phyloP scores from a whole-genome alignment of 2,113 vertebrate genomes.

The Sturnira hondurensis region DNA sequence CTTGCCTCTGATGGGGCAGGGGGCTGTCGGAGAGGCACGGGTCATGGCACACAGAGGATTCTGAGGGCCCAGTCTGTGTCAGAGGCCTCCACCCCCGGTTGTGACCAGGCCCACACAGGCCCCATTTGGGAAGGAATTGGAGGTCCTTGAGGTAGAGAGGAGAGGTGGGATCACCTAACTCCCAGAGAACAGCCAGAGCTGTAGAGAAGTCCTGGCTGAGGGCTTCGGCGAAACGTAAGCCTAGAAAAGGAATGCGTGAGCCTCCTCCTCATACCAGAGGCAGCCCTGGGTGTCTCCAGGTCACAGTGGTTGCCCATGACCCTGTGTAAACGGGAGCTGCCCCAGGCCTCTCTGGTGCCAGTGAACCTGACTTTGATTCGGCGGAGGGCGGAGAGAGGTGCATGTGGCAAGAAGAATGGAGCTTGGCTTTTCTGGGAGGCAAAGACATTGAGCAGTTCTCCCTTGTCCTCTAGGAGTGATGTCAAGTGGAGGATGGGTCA shows the following conservation, averaged over 20 bases:
- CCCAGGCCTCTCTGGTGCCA: no score
- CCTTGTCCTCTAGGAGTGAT: not conserved
- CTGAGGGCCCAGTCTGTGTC: no score
- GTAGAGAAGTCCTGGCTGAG: not conserved
- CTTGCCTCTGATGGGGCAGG: not conserved
- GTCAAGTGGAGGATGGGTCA: not conserved
- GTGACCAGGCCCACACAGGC: not conserved
- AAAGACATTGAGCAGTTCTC: not conserved
- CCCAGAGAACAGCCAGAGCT: not conserved
- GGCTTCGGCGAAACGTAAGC: not conserved
- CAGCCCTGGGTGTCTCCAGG: not conserved
- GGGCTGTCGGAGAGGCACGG: not conserved
- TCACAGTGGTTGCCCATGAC: not conserved
- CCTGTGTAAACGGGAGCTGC: not conserved
- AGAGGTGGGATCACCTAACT: not conserved
- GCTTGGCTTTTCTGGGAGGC: not conserved
- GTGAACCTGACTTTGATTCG: not conserved
- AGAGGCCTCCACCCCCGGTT: not conserved
- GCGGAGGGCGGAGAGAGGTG: not conserved
- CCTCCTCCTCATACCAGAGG: not conserved
- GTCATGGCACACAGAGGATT: not conserved
- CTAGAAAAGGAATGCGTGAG: rapidly evolving
- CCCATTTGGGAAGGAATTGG: not conserved
- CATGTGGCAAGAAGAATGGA: not conserved
- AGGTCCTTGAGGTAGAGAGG: not conserved